Evolutionary conservation across 2,113 vertebrate genomes (phyloP), one percentile per base, ranked within the genome.

Genomic region (Struthio camelus): DNA sequence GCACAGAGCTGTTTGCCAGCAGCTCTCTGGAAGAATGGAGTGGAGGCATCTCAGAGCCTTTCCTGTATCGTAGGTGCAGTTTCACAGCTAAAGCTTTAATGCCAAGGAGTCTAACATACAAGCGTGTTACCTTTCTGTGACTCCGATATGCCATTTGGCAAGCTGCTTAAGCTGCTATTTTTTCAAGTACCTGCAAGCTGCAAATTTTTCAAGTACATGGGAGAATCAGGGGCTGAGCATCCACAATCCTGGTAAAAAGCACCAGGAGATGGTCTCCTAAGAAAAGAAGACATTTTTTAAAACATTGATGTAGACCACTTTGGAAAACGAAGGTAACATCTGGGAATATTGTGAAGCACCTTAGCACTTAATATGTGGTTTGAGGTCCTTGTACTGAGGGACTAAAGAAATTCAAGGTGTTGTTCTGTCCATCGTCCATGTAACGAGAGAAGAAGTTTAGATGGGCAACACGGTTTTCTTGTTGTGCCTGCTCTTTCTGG

Each of bases 101-200:
- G 36, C 3, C 24, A 1, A 1, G 3, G 6, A 8, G 5, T 86
- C 44, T 84, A 34, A 62, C 28, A 75, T 7, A 58, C 0, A 0
- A 40, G 17, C 81, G n/a, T 54, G 18, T 2, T 73, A 65, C 19
- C 27, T 86, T 64, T 32, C 6, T 3, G 0, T 19, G 20, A 42
- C 25, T 77, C n/a, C 79, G 10, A 27, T 53, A 12, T 71, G 48
- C 23, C 23, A 32, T 42, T 76, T 88, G 54, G 23, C 30, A 34
- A 6, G 3, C n/a, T 86, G 40, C 17, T 73, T 46, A 67, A 7
- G 2, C 14, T 90, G 25, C 40, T 65, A 15, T 36, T 87, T 80
- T 93, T 90, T 19, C 30, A 83, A n/a, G 27, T 28, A 22, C 79
- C n/a, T n/a, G n/a, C n/a, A 67, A 7, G 2, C 14, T 90, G 25